Percentiles rank a stretch among this genome's conserved stretches.
Conservation (phyloP, 2,113 vertebrate species). For the Pteruthius melanotis region DNA sequence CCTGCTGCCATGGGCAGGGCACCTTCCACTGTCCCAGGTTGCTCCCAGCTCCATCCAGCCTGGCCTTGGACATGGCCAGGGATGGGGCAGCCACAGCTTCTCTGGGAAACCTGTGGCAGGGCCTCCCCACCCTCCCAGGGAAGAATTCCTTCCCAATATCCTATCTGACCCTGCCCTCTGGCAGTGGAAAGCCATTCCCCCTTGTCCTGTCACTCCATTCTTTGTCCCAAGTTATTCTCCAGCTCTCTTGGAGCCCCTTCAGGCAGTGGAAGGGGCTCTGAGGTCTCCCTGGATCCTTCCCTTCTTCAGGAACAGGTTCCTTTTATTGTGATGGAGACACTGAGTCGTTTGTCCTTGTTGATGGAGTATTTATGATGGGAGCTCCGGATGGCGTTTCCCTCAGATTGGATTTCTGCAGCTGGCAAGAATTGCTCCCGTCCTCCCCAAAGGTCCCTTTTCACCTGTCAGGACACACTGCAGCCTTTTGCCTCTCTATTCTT, state of each 20-base stretch:
- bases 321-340: fast-evolving
- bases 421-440: neutral
- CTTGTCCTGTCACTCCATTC: neutral
- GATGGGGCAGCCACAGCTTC: neutral
- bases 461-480: neutral
- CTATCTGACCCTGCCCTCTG: too few relatives aligned
- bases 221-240: neutral
- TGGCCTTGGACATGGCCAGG: neutral
- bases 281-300: neutral
- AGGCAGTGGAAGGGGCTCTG: neutral
- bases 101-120: fast-evolving
- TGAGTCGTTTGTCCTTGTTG: neutral
- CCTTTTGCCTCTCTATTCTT: neutral
- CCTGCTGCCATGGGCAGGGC: neutral
- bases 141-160: neutral
- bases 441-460: neutral
- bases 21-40: neutral
- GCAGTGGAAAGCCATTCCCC: neutral
- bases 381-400: neutral
- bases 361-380: conserved; percentile 5
- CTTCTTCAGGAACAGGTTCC: neutral
- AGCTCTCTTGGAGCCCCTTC: neutral
- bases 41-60: fast-evolving
- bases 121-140: fast-evolving
- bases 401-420: conserved; percentile 19